Evolutionary conservation across 2,888 invertebrate genomes (phyloP), one percentile per base, ranked within the genome.

Genomic region (Parnassius glacialis): DNA sequence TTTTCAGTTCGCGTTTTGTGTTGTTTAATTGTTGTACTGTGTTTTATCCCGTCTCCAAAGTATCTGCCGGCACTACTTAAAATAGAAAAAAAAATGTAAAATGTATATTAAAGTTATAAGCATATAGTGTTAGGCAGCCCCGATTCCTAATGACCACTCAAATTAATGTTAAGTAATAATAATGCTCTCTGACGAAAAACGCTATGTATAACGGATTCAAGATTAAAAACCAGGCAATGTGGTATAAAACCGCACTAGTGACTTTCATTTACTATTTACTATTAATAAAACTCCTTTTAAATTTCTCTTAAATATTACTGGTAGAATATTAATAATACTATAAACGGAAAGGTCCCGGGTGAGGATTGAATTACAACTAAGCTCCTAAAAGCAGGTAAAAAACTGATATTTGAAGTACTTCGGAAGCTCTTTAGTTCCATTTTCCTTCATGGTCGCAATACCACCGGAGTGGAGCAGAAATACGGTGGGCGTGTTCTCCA

Each of bases 1-100:
- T 48, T 13, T 16, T 13, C 9, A 81, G 84, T 84, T 81, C 83
- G 87, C 84, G 85, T 85, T 88, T 83, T 80, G 83, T 75, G 66
- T 74, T 71, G 73, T 84, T 87, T 87, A 80, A 80, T 78, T 51
- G 20, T 16, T 47, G 7, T 85, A 85, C 82, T 78, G 81, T 78
- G 76, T 73, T 79, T 77, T 74, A 76, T 76, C 75, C 65, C 71
- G 12, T 13, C 13, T 9, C 48, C 48, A 75, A 79, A 76, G 68
- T 72, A 65, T 53, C 16, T 76, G 80, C 74, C 78, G 71, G 72
- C 80, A 84, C 65, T 79, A 81, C 80, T 71, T 76, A 80, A 83
- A 81, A 76, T 76, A 80, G 75, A 83, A 75, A 74, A 73, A 77
- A 69, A 74, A 68, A 55, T 50, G 59, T 69, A 73, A 74, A 5